Conservation (phyloP, 1,140 invertebrate genomes). For the Oscheius sp. region DNA sequence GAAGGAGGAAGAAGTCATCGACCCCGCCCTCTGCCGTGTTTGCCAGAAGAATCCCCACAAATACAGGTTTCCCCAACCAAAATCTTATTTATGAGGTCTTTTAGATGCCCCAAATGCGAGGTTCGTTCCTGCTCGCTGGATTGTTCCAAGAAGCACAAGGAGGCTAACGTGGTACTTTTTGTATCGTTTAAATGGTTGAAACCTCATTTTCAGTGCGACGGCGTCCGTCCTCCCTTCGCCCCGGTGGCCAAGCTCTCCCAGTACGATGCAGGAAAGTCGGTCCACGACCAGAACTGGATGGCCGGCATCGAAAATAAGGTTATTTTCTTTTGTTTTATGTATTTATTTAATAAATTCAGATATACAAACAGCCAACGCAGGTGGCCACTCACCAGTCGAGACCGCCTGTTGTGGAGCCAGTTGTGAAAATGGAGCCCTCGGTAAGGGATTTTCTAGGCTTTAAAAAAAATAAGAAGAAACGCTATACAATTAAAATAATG, state of each 20-base stretch:
- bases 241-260: constrained; percentile 9
- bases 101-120: constrained; percentile 34
- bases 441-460: too few relatives aligned
- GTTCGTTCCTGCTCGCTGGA: constrained; percentile 23
- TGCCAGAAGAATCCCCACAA: not conserved
- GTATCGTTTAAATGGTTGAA: not conserved
- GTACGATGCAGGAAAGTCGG: constrained; percentile 24
- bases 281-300: constrained; percentile 31
- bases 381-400: too few relatives aligned
- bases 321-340: not conserved
- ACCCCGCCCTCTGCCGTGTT: not conserved
- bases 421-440: too few relatives aligned
- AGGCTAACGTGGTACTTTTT: constrained; percentile 31
- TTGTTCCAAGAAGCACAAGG: constrained; percentile 33
- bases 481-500: too few relatives aligned
- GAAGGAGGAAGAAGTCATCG: not conserved
- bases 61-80: not conserved
- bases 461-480: too few relatives aligned
- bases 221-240: constrained; percentile 15
- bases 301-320: not conserved
- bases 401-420: too few relatives aligned
- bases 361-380: too few relatives aligned
- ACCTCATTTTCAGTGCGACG: constrained; percentile 29
- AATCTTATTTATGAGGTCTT: not conserved
- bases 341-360: too few relatives aligned